Percentiles rank a stretch among this genome's conserved stretches.
phyloP scores from a whole-genome alignment of 2,888 invertebrate species.

The Synergus japonicus region DNA sequence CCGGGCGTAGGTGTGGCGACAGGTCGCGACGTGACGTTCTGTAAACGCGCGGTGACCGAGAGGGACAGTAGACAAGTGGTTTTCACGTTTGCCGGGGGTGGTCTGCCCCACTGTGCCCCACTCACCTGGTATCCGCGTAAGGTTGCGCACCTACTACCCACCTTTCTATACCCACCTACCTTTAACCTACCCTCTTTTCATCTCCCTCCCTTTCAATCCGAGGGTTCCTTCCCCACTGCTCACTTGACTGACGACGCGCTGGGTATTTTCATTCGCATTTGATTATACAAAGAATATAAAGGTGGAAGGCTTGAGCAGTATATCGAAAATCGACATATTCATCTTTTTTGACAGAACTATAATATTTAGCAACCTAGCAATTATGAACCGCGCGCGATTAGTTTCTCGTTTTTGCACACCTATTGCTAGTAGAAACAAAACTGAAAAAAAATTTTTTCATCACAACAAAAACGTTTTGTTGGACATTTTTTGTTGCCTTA shows the following conservation, averaged over 20 bases:
- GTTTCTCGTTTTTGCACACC: too few species aligned
- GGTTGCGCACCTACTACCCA: constrained; percentile 49
- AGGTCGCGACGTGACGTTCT: constrained; percentile 41
- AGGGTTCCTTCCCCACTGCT: constrained; percentile 34
- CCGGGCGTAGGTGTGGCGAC: constrained; percentile 43
- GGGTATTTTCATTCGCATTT: not conserved
- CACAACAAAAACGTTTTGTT: too few species aligned
- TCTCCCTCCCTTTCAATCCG: constrained; percentile 19
- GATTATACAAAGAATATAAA: not conserved
- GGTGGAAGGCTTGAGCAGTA: not conserved
- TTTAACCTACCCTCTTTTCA: constrained; percentile 34
- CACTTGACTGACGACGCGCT: constrained; percentile 19
- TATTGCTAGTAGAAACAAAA: too few species aligned
- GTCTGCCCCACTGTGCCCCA: constrained; percentile 55
- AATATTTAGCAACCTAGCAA: not conserved
- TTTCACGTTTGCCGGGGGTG: constrained; percentile 69
- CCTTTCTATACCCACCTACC: constrained; percentile 39
- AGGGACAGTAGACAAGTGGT: constrained; percentile 63
- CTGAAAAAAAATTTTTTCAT: too few species aligned
- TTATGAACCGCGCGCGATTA: too few species aligned
- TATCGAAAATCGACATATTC: not conserved
- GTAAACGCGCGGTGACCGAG: constrained; percentile 41
- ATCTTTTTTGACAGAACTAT: not conserved
- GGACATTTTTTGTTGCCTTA: too few species aligned
- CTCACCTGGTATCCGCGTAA: constrained; percentile 66